Evolutionary conservation across 2,888 invertebrate species (phyloP).

Genomic region (Heteromyza rotundicornis): DNA sequence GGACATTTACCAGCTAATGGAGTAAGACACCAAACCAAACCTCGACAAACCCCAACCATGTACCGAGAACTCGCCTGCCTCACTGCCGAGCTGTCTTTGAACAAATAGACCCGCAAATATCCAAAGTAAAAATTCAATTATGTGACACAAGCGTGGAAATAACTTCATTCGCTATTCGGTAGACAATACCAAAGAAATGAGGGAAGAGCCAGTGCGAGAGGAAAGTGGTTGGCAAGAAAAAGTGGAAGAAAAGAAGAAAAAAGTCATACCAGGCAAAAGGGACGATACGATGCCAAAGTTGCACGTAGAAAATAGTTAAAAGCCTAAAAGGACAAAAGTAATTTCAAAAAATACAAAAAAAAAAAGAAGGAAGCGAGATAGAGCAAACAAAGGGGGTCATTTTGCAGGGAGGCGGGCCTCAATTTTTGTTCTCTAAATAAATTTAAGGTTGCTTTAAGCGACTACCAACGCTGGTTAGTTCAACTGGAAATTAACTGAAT

Average conservation of each 20-base stretch:
- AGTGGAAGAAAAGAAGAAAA: neutral
- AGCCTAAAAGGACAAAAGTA: conserved; percentile 14
- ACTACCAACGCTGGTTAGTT: neutral
- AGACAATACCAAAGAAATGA: no score
- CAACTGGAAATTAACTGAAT: neutral
- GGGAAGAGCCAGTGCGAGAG: no score
- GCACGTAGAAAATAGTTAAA: conserved; percentile 10
- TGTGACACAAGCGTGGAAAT: conserved; percentile 24
- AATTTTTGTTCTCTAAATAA: neutral
- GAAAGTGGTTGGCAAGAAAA: no score
- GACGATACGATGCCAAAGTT: neutral
- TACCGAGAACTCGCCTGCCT: neutral
- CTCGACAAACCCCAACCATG: neutral
- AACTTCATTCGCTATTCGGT: conserved; percentile 15
- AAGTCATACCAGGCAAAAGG: no score
- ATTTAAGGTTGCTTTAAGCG: neutral
- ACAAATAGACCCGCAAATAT: conserved; percentile 10
- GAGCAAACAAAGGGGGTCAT: neutral
- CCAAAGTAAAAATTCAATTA: conserved; percentile 28
- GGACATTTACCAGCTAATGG: conserved; percentile 22
- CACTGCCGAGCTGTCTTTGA: no score
- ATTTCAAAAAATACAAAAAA: neutral
- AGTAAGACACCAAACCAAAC: conserved; percentile 4
- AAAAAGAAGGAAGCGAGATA: neutral
- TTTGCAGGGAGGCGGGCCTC: no score